A percentile compares a stretch with the other conserved stretches of the same genome.
These are phyloP conservation scores for Lepidotrigona ventralis DNA, from an alignment of 1,140 invertebrate genomes.

Conservation along the genomic window DNA sequence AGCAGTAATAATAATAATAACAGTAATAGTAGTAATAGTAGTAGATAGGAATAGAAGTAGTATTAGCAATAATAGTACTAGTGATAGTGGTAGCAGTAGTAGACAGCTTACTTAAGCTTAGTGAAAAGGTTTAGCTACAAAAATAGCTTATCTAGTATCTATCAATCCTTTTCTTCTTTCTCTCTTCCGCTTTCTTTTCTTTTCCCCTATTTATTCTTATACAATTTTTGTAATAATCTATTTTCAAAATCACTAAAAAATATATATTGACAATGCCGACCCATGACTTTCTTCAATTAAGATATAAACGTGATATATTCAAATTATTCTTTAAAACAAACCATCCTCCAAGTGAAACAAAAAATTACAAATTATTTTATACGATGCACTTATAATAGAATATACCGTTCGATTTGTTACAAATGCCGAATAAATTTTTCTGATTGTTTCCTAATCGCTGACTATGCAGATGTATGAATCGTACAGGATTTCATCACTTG, in stretches of 20 bases:
- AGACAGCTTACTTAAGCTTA: conserved; percentile 66
- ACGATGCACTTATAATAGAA: not conserved
- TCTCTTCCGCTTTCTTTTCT: conserved; percentile 38
- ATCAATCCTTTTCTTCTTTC: conserved; percentile 39
- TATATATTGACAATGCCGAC: not conserved
- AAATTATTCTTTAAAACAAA: not conserved
- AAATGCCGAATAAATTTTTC: not conserved
- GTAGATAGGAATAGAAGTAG: too few relatives aligned
- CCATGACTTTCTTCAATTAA: not conserved
- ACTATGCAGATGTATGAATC: not conserved
- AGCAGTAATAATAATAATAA: too few relatives aligned
- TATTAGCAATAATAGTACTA: too few relatives aligned
- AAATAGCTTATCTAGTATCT: conserved; percentile 64
- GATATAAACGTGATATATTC: not conserved
- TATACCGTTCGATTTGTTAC: not conserved
- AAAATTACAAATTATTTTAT: not conserved
- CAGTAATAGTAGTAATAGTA: too few relatives aligned
- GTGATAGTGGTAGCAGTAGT: not conserved
- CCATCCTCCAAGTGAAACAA: not conserved
- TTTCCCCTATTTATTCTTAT: conserved; percentile 75
- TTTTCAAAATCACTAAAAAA: not conserved
- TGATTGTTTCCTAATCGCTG: not conserved
- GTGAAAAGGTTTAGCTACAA: conserved; percentile 73
- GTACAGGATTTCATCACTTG: not conserved
- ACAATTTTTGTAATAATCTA: conserved; percentile 10